Conservation (phyloP, 2,797 vertebrate species). For the Cyclopterus lumpus region DNA sequence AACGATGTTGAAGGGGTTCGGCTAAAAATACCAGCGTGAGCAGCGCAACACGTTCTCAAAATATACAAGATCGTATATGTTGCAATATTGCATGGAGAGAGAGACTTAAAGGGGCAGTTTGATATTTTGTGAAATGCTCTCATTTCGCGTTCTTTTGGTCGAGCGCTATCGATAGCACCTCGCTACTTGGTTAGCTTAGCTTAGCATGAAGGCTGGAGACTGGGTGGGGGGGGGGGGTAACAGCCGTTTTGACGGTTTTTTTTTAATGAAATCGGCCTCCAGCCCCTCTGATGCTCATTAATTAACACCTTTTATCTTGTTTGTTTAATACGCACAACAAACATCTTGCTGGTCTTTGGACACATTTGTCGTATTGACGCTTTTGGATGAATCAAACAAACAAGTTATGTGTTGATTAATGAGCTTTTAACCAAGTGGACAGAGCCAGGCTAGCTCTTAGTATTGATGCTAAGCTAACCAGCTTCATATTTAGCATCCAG, state of each 20-base stretch:
- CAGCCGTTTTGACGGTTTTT: too few species aligned
- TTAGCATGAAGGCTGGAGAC: slow-evolving; percentile 18
- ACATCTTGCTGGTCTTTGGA: neutral
- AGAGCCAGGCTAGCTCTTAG: neutral
- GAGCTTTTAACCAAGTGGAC: neutral
- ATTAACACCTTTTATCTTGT: neutral
- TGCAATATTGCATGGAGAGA: slow-evolving; percentile 6
- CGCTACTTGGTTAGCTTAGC: slow-evolving; percentile 9
- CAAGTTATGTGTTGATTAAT: neutral
- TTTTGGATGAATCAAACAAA: neutral
- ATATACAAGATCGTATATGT: neutral
- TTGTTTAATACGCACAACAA: neutral
- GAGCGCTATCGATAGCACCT: neutral
- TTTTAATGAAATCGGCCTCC: neutral
- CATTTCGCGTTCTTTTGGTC: neutral
- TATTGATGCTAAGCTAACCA: neutral
- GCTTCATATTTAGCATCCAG: neutral
- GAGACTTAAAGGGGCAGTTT: neutral
- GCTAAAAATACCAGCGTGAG: neutral
- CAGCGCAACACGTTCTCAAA: slow-evolving; percentile 25
- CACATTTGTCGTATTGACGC: neutral
- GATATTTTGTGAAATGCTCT: neutral
- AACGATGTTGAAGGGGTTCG: neutral
- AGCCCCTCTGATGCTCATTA: neutral
- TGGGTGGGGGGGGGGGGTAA: neutral